These are phyloP conservation scores for Ceuthmochares aereus DNA, from an alignment of 2,113 vertebrate genomes.

Conservation along the genomic window DNA sequence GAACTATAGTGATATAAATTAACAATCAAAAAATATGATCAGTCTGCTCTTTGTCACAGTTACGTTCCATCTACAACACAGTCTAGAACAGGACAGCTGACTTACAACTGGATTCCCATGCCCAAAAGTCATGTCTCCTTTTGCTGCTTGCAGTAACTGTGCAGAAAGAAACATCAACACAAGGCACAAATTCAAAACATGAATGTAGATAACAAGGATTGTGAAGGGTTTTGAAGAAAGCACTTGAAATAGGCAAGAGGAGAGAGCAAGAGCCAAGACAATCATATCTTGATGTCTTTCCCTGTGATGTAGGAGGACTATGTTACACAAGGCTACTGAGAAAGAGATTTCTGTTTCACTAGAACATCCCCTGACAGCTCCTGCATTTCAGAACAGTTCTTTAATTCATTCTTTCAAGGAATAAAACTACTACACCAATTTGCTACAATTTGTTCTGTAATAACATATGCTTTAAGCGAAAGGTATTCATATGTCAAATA, in stretches of 20 bases:
- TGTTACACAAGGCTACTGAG: background rate
- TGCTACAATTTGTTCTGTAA: background rate
- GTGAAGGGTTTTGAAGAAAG: background rate
- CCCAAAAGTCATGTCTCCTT: background rate
- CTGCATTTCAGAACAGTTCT: background rate
- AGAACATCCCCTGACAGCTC: background rate
- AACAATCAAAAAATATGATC: background rate
- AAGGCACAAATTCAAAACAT: background rate
- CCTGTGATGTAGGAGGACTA: background rate
- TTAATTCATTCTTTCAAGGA: background rate
- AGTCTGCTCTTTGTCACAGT: background rate
- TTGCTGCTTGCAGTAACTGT: background rate
- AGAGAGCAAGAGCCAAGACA: background rate
- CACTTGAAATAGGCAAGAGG: background rate
- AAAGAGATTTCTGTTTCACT: background rate
- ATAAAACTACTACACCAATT: background rate
- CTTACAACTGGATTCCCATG: too few relatives aligned
- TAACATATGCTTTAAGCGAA: background rate
- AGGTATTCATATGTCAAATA: background rate
- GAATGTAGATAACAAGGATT: background rate
- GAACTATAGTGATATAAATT: background rate
- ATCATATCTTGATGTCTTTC: background rate
- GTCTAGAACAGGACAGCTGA: background rate
- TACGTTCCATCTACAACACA: background rate
- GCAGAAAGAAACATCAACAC: background rate